Evolutionary conservation across 2,888 invertebrate genomes (phyloP).

Genomic region (Chymomyza amoena): DNA sequence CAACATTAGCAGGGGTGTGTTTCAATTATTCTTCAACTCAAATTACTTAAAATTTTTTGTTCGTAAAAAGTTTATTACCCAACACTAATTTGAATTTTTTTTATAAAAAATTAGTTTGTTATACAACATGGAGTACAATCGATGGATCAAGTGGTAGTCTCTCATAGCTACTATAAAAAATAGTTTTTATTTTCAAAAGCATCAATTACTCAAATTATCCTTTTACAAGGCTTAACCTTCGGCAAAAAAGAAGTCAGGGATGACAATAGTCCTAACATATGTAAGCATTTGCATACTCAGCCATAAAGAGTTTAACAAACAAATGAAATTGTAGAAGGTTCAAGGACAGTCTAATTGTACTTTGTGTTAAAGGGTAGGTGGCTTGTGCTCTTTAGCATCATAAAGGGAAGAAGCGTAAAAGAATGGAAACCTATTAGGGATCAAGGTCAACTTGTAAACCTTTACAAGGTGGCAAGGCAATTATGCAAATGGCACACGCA

Average conservation of each 20-base stretch:
- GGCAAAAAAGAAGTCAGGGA: not conserved
- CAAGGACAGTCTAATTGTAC: slow-evolving; percentile 39
- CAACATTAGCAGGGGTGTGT: no score
- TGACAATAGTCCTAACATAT: not conserved
- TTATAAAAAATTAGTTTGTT: no score
- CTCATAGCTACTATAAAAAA: not conserved
- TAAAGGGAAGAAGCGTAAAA: slow-evolving; percentile 18
- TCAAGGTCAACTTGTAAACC: slow-evolving; percentile 24
- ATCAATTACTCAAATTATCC: not conserved
- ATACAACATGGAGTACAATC: no score
- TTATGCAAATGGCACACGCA: not conserved
- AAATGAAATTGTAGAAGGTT: slow-evolving; percentile 20
- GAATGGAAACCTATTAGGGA: slow-evolving; percentile 32
- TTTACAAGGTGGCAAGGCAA: not conserved
- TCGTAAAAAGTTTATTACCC: no score
- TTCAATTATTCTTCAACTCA: no score
- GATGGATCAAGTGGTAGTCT: no score
- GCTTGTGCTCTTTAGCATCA: slow-evolving; percentile 24
- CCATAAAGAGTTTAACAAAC: not conserved
- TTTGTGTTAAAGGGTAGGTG: slow-evolving; percentile 32
- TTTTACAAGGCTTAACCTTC: not conserved
- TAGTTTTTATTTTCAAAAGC: not conserved
- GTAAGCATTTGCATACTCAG: not conserved
- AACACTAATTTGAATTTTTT: no score
- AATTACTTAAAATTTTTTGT: no score